A percentile compares a stretch with the other conserved stretches of the same genome.
phyloP scores from a whole-genome alignment of 2,888 invertebrate species.

The Conistra vaccinii region DNA sequence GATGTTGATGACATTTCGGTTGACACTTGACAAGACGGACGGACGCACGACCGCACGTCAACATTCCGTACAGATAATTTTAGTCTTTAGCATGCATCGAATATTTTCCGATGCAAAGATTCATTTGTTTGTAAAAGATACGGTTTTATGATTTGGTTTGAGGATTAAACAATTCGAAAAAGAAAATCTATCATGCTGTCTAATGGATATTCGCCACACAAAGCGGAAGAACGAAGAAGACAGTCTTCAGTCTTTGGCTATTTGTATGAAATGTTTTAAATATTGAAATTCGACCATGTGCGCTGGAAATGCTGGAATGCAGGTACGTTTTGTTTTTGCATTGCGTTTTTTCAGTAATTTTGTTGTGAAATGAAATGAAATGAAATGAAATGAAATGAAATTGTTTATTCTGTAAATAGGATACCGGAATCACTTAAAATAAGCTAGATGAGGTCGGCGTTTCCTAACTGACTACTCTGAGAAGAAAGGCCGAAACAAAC shows the following conservation, averaged over 20 bases:
- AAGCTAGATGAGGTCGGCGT: no score
- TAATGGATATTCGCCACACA: background rate
- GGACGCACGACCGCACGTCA: no score
- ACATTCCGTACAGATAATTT: fast-evolving
- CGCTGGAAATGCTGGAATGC: conserved; percentile 35
- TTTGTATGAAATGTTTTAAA: background rate
- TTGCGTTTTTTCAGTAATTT: background rate
- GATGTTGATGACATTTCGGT: conserved; percentile 4
- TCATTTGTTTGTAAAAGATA: background rate
- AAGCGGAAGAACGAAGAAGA: no score
- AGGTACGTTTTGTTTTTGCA: conserved; percentile 21
- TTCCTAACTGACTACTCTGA: no score
- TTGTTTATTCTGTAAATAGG: no score
- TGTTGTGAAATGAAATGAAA: no score
- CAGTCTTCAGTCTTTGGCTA: no score
- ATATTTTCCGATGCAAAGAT: background rate
- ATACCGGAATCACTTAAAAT: no score
- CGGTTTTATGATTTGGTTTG: background rate
- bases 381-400: no score
- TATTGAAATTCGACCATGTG: fast-evolving
- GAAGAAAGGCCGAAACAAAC: no score
- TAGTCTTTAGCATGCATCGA: background rate
- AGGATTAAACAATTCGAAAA: no score
- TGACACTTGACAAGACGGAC: background rate
- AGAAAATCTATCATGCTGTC: background rate